Conservation (phyloP, 2,888 invertebrate species). For the Oxycera nigricornis region DNA sequence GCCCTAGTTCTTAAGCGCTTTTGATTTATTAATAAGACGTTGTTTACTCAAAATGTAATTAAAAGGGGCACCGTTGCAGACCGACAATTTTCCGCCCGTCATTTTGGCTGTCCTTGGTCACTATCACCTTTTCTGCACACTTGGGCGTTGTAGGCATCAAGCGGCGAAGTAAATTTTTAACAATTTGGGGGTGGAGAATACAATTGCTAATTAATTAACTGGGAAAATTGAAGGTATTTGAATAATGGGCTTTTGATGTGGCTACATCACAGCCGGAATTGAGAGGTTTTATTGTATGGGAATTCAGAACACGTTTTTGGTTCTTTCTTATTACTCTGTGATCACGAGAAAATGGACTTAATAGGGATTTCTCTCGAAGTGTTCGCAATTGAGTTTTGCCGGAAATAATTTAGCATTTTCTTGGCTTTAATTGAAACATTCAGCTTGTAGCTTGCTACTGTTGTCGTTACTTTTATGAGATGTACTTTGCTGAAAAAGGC, state of each 20-base stretch:
- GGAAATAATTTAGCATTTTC: neutral
- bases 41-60: slow-evolving; percentile 45
- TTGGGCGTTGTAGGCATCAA: neutral
- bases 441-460: no score
- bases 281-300: neutral
- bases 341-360: neutral
- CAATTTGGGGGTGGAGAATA: slow-evolving; percentile 8
- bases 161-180: neutral
- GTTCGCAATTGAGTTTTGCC: neutral
- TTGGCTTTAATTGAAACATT: neutral
- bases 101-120: neutral
- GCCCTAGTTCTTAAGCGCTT: slow-evolving; percentile 40
- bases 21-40: slow-evolving; percentile 45
- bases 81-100: neutral
- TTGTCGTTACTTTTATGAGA: no score
- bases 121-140: neutral
- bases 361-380: neutral
- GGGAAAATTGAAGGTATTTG: slow-evolving; percentile 28
- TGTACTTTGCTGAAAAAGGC: no score
- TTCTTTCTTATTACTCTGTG: no score
- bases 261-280: neutral
- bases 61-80: slow-evolving; percentile 29
- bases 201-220: slow-evolving; percentile 36
- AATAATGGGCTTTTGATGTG: slow-evolving; percentile 33
- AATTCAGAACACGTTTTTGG: neutral